Conservation (phyloP, 1,140 invertebrate genomes). For the Drosophila biarmipes region DNA sequence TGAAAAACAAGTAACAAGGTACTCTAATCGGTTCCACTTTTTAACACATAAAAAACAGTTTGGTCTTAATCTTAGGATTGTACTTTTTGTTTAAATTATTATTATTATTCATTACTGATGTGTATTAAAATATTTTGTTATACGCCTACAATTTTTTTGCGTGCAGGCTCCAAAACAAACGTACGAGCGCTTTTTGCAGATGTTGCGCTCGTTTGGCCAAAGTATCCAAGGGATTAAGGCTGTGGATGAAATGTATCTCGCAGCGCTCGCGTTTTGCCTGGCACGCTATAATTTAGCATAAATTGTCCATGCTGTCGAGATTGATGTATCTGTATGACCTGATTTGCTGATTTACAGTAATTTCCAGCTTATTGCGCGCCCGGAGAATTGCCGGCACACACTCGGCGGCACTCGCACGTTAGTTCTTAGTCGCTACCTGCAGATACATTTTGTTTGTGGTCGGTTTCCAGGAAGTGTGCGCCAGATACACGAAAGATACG, state of each 20-base stretch:
- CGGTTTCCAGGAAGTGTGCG: conserved; percentile 71
- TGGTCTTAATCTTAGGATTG: neutral
- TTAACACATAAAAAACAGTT: neutral
- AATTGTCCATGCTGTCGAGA: conserved; percentile 80
- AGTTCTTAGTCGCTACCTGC: conserved; percentile 53
- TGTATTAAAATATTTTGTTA: no score
- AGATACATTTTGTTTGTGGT: conserved; percentile 66
- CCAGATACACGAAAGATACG: conserved; percentile 71
- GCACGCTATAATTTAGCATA: conserved; percentile 79
- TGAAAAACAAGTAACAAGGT: conserved; percentile 2
- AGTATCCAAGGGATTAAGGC: conserved; percentile 65
- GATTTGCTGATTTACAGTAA: conserved; percentile 83
- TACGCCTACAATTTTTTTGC: neutral
- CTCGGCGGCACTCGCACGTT: conserved; percentile 23
- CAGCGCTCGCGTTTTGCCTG: conserved; percentile 50
- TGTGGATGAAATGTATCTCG: conserved; percentile 48
- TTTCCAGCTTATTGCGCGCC: conserved; percentile 68
- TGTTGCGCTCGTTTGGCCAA: conserved; percentile 45
- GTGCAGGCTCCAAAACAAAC: conserved; percentile 14
- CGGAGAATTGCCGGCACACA: conserved; percentile 24
- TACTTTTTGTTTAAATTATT: no score
- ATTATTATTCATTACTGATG: no score
- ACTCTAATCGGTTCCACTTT: neutral
- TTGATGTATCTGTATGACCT: conserved; percentile 83
- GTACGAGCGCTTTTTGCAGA: conserved; percentile 25